Evolutionary conservation across 2,797 vertebrate species (phyloP).

Genomic region (Mus spretus): DNA sequence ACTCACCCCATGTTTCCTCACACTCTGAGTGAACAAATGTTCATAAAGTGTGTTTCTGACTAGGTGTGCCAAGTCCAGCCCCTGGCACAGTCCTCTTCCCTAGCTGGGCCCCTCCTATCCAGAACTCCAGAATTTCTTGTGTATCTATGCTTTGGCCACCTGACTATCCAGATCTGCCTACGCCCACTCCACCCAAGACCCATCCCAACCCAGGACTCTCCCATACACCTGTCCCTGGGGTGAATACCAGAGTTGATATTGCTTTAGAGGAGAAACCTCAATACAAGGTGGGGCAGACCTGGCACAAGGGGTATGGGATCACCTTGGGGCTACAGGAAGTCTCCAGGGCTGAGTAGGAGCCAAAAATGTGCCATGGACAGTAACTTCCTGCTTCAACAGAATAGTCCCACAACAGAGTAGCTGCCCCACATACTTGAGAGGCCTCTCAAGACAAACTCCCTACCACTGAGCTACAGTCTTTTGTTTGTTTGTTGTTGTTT

Average conservation of each 20-base stretch:
- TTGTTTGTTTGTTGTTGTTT: neutral
- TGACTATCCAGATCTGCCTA: neutral
- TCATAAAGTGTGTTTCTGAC: conserved; percentile 17
- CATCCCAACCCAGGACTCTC: neutral
- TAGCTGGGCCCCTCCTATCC: neutral
- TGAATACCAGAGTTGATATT: neutral
- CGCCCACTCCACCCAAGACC: neutral
- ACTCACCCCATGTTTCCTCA: neutral
- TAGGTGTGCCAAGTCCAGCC: neutral
- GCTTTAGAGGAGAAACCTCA: neutral
- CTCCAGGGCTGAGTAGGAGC: neutral
- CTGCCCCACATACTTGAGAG: neutral
- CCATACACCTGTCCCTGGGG: neutral
- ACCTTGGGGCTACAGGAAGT: neutral
- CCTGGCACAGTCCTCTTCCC: neutral
- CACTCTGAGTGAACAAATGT: neutral
- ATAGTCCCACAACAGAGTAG: neutral
- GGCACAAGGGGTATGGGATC: neutral
- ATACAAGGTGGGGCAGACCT: neutral
- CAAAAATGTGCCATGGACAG: too few relatives aligned
- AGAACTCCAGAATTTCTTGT: neutral
- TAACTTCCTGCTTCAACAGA: neutral
- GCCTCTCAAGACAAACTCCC: neutral
- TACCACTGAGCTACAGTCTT: neutral
- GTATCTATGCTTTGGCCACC: neutral